phyloP scores from a whole-genome alignment of 2,797 vertebrate species.

The Perdix hodgsoniae region DNA sequence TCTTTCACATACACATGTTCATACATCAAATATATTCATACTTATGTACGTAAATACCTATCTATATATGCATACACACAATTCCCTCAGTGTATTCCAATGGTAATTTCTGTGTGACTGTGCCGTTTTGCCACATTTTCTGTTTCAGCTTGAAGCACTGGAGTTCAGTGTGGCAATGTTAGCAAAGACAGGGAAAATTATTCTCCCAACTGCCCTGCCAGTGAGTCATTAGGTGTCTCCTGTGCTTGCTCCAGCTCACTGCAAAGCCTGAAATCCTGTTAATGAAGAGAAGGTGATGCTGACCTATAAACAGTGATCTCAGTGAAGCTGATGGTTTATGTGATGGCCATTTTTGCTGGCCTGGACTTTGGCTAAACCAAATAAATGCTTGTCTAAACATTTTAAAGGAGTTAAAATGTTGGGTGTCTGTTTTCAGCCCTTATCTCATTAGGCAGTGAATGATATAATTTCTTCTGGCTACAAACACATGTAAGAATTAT shows the following conservation, averaged over 20 bases:
- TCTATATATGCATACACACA: fast-evolving
- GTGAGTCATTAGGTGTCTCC: not conserved
- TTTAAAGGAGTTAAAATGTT: not conserved
- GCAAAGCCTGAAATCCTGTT: not conserved
- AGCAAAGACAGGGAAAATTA: not conserved
- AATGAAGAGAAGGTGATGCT: not conserved
- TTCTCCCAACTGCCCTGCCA: not conserved
- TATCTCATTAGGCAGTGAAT: not conserved
- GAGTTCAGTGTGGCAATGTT: not conserved
- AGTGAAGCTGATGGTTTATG: not conserved
- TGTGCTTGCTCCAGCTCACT: not conserved
- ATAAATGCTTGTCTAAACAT: not conserved
- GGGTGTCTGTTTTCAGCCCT: not conserved
- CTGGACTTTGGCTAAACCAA: not conserved
- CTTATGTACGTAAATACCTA: not conserved
- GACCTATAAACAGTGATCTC: not conserved
- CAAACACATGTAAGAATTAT: not conserved
- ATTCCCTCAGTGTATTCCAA: fast-evolving
- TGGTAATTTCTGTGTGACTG: not conserved
- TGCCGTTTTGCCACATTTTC: not conserved
- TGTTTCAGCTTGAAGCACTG: not conserved
- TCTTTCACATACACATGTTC: not conserved
- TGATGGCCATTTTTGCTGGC: not conserved
- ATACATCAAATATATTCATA: not conserved
- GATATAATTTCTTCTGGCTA: not conserved